These are phyloP conservation scores for Lonchura striata DNA, from an alignment of 2,113 vertebrate species.

Conservation along the genomic window DNA sequence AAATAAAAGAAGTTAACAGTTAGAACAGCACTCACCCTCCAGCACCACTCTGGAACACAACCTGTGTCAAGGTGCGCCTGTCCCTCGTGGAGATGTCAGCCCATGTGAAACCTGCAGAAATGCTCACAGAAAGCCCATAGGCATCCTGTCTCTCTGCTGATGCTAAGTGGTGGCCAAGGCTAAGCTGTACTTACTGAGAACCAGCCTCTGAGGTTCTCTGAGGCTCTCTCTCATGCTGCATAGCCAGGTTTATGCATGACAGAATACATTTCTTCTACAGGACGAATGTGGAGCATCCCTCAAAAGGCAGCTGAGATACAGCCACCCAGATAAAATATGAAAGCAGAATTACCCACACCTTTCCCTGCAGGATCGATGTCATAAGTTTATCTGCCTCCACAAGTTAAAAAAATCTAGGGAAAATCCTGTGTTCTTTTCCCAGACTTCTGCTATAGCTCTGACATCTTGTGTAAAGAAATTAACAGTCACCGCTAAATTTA, in stretches of 20 bases:
- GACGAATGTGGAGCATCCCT: background rate
- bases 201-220: background rate
- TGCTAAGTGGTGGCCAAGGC: background rate
- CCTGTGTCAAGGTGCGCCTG: background rate
- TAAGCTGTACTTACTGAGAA: background rate
- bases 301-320: background rate
- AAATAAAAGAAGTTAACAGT: background rate
- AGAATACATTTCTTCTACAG: background rate
- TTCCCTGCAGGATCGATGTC: background rate
- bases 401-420: background rate
- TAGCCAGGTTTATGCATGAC: background rate
- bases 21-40: background rate
- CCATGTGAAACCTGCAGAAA: background rate
- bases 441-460: background rate
- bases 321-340: background rate
- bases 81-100: background rate
- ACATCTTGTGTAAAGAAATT: background rate
- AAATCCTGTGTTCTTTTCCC: background rate
- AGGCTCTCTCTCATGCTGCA: background rate
- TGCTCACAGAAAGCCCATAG: background rate
- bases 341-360: background rate
- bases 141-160: accelerated
- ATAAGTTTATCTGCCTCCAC: background rate
- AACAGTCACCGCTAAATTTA: background rate
- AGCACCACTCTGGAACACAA: background rate